A percentile compares a stretch with the other conserved stretches of the same genome.
Evolutionary conservation across 2,797 vertebrate genomes (phyloP).

Genomic region (Spheniscus humboldti): DNA sequence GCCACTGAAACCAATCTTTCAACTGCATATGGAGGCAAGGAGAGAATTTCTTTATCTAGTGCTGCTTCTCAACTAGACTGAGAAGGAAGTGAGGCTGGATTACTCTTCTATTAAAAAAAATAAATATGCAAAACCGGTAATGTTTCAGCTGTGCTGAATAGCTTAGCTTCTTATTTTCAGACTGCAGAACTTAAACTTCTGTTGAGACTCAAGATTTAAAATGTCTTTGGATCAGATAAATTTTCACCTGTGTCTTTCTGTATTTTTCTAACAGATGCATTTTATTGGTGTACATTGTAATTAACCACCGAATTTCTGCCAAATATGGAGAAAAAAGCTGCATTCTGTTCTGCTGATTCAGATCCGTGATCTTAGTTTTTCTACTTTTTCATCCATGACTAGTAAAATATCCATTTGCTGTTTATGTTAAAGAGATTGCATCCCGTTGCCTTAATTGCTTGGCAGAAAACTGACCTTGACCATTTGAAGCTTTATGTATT

Average conservation of each 20-base stretch:
- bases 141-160: not conserved
- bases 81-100: not conserved
- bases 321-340: not conserved
- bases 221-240: not conserved
- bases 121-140: not conserved
- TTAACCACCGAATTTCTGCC: not conserved
- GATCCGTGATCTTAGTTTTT: not conserved
- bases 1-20: not conserved
- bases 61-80: not conserved
- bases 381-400: not conserved
- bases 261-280: not conserved
- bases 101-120: not conserved
- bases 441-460: slow-evolving; percentile 43
- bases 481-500: slow-evolving; percentile 6
- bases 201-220: not conserved
- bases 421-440: not conserved
- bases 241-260: not conserved
- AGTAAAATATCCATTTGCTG: not conserved
- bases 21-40: not conserved
- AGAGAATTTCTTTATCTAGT: not conserved
- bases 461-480: not conserved
- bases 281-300: not conserved
- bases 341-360: not conserved
- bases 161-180: not conserved
- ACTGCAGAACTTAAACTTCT: not conserved